Evolutionary conservation across 2,797 vertebrate species (phyloP), one percentile per base, ranked within the genome.

Genomic region (Yasuhikotakia modesta): DNA sequence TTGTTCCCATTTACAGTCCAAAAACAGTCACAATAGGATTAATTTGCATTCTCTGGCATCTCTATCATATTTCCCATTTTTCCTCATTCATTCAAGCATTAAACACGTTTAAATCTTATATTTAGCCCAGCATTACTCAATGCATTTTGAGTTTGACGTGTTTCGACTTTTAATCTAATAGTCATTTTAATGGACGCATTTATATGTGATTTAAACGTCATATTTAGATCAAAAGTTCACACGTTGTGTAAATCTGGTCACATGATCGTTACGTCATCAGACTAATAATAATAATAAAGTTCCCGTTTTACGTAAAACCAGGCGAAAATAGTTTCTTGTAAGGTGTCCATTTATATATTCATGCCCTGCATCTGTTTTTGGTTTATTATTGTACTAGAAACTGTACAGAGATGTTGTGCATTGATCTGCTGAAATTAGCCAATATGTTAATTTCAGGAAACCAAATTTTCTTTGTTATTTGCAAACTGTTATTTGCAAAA

Each of bases 381-480:
- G 22, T 50, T 69, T 61, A 30, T 39, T 5, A 48, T 35, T 1
- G 11, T 21, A 17, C 0, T 3, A 48, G 4, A 24, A 68, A 35
- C 53, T 24, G 16, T 5, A 43, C 10, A 24, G 19, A 5, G 30
- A 55, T 53, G 2, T 58, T 68, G 22, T 16, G 17, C 2, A 45
- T 58, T 68, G 73, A 21, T 75, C 1, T 22, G 12, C 30, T 57
- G 3, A 75, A 67, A 67, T 55, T 27, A 39, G 21, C 32, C 32
- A n/a, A n/a, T n/a, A 5, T 55, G 35, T 2, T 32, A 22, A 17
- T 32, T 3, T 17, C 21, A 4, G 17, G 21, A 24, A 14, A 27
- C 4, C n/a, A n/a, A n/a, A n/a, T n/a, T n/a, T n/a, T n/a, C n/a
- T 55, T 39, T 10, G 27, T 27, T 27, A n/a, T 27, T 27, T 27